These are phyloP conservation scores for Notothenia coriiceps DNA, from an alignment of 2,113 vertebrate genomes.

Conservation along the genomic window DNA sequence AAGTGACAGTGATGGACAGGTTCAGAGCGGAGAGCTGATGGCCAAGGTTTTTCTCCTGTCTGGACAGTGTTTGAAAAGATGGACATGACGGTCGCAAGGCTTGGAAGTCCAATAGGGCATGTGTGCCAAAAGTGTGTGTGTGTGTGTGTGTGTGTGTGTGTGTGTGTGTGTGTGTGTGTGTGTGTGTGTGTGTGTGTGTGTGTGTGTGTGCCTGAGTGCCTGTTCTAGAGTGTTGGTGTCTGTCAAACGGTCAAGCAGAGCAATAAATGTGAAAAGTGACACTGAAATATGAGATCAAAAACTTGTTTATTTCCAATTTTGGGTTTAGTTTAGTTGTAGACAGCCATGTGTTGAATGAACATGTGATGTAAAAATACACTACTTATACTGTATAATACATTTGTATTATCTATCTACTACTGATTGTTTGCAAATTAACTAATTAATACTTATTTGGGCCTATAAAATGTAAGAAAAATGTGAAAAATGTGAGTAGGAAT, in stretches of 20 bases:
- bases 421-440: neutral
- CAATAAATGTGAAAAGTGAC: constrained; percentile 68
- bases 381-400: neutral
- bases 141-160: constrained; percentile 22
- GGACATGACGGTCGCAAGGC: constrained; percentile 78
- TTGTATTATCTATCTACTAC: neutral
- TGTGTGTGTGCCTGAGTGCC: constrained; percentile 27
- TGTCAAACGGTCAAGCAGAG: constrained; percentile 74
- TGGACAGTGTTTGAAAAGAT: constrained; percentile 82
- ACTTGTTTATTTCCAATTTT: constrained; percentile 51
- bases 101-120: constrained; percentile 69
- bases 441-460: neutral
- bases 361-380: neutral
- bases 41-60: constrained; percentile 77
- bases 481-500: too few relatives aligned
- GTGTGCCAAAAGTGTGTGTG: constrained; percentile 34
- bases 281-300: constrained; percentile 61
- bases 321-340: neutral
- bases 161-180: constrained; percentile 61
- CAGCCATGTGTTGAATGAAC: constrained; percentile 1
- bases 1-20: constrained; percentile 85
- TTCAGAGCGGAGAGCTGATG: constrained; percentile 83
- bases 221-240: constrained; percentile 43
- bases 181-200: constrained; percentile 49
- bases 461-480: too few relatives aligned